Evolutionary conservation across 2,113 vertebrate species (phyloP).

Genomic region (Datnioides undecimradiatus): DNA sequence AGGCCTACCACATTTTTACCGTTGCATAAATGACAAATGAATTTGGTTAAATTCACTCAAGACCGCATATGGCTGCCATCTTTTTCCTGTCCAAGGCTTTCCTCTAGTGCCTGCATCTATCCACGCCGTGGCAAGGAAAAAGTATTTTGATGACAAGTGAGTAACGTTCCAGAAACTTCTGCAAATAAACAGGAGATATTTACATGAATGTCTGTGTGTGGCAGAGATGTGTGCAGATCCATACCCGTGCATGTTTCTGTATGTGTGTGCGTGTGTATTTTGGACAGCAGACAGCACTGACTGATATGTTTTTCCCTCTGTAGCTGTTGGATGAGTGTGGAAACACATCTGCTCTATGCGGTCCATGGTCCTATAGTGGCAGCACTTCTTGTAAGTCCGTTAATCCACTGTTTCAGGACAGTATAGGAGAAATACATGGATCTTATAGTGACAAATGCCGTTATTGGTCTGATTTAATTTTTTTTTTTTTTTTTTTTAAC

Average conservation of each 20-base stretch:
- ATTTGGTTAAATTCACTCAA: constrained; percentile 38
- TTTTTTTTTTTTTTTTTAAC: neutral
- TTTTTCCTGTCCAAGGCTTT: constrained; percentile 86
- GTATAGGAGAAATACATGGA: neutral
- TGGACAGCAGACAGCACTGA: constrained; percentile 50
- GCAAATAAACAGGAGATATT: constrained; percentile 69
- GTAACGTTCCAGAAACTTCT: constrained; percentile 75
- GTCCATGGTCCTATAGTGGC: constrained; percentile 96
- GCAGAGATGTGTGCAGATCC: constrained; percentile 11
- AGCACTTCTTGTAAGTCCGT: constrained; percentile 91
- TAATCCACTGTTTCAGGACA: neutral
- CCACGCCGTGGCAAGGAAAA: constrained; percentile 93
- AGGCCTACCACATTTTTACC: constrained; percentile 17
- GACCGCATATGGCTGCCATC: constrained; percentile 53
- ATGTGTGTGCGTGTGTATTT: constrained; percentile 56
- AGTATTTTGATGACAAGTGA: constrained; percentile 98
- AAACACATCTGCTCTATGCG: constrained; percentile 95
- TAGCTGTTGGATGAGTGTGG: constrained; percentile 99
- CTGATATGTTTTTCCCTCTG: constrained; percentile 64
- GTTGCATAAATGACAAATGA: constrained; percentile 35
- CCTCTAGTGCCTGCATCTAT: constrained; percentile 93
- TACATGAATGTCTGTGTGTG: constrained; percentile 45
- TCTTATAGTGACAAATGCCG: neutral
- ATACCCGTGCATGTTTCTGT: constrained; percentile 20
- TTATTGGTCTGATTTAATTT: neutral